Evolutionary conservation across 2,888 invertebrate genomes (phyloP), one percentile per base, ranked within the genome.

Genomic region (Anticlea derivata): DNA sequence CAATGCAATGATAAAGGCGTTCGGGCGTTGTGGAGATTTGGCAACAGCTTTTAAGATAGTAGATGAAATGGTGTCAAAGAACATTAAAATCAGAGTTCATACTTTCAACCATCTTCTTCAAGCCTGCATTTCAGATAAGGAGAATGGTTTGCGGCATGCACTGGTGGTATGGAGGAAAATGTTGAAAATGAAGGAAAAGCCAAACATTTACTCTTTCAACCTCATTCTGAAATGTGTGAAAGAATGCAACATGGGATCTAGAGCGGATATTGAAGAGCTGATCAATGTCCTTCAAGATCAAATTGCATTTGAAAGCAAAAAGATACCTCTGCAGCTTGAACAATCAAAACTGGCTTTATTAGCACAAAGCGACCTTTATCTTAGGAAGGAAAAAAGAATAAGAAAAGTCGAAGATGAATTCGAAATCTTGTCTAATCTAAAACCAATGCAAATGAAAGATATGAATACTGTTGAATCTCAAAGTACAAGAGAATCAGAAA

Each of bases 1-100:
- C 71, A 95, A 97, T 89, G 93, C 95, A 1, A 96, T 98, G 95
- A 96, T 98, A 23, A 98, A 97, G 90, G 96, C 97, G 1, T 98
- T 96, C 86, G 97, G 97, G 0, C 91, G 95, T 52, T 95, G 96
- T 81, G 95, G 96, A 0, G 95, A 97, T 75, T 75, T 97, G 10
- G 72, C 92, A 49, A 94, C 93, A 26, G 96, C 98, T 0, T 98
- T 97, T 80, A 75, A 92, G 71, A 78, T 98, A 48, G 95, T 95
- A 1, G 98, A 98, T 86, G 96, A 97, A 89, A 96, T 98, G 95
- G 70, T 91, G 1, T 86, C 93, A 31, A 94, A 93, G 50, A 84
- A 91, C 41, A 82, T 96, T 8, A 77, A 86, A 50, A 81, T 95
- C 12, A 92, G 92, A 64, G 89, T 92, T 0, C 93, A 94, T 37